Evolutionary conservation across 2,888 invertebrate species (phyloP).

Genomic region (Pomacea canaliculata): DNA sequence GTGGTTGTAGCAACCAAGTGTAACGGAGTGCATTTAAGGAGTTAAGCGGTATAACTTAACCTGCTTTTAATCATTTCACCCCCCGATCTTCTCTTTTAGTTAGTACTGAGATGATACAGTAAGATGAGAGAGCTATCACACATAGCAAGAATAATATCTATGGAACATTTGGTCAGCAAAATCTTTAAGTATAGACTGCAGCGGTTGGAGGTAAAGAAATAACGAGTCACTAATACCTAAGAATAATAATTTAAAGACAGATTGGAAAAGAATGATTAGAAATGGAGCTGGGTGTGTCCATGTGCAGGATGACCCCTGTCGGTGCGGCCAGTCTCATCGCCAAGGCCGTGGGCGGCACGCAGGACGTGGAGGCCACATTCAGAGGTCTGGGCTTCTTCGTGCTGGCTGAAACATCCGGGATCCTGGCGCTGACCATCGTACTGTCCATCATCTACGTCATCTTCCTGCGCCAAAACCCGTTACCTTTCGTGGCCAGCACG

Average conservation of each 20-base stretch:
- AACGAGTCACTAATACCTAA: too few relatives aligned
- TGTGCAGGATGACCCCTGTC: constrained; percentile 53
- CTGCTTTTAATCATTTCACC: too few relatives aligned
- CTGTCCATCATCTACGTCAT: constrained; percentile 47
- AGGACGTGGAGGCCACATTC: constrained; percentile 42
- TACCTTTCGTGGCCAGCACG: constrained; percentile 39
- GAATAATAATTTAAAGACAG: too few relatives aligned
- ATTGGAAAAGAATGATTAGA: neutral
- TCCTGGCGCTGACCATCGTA: constrained; percentile 48
- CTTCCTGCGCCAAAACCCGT: constrained; percentile 51
- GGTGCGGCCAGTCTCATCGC: constrained; percentile 57
- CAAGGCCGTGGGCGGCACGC: constrained; percentile 49
- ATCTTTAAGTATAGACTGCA: too few relatives aligned
- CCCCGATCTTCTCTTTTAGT: too few relatives aligned
- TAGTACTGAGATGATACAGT: too few relatives aligned
- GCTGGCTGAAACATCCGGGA: constrained; percentile 45
- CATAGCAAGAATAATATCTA: too few relatives aligned
- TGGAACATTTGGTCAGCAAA: too few relatives aligned
- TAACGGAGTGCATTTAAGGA: too few relatives aligned
- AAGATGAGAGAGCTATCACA: too few relatives aligned
- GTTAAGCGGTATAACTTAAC: too few relatives aligned
- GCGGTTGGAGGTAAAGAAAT: too few relatives aligned
- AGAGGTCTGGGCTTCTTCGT: constrained; percentile 52
- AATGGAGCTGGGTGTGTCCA: neutral
- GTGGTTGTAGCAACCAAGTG: neutral